These are phyloP conservation scores for Rosalia funebris DNA, from an alignment of 2,888 invertebrate species.

Conservation along the genomic window DNA sequence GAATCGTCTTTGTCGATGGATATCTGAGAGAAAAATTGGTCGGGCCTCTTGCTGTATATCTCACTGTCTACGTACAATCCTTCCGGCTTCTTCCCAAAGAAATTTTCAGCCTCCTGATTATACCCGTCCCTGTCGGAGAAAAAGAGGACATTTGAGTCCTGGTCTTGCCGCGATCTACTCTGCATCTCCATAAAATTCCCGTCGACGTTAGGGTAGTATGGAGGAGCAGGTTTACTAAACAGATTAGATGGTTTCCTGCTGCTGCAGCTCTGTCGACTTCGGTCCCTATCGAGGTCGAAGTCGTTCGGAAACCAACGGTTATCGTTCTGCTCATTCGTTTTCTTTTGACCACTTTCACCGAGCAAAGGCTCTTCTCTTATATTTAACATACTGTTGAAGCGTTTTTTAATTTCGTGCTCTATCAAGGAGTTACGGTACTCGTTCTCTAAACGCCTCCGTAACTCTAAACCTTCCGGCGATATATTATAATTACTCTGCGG, in stretches of 20 bases:
- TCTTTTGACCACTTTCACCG: constrained; percentile 25
- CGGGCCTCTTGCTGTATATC: constrained; percentile 42
- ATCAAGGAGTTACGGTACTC: constrained; percentile 48
- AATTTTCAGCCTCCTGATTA: constrained; percentile 38
- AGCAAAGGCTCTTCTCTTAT: constrained; percentile 38
- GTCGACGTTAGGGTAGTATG: constrained; percentile 48
- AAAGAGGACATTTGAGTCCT: constrained; percentile 16
- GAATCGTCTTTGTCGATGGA: constrained; percentile 33
- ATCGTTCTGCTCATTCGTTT: constrained; percentile 43
- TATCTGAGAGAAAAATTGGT: constrained; percentile 42
- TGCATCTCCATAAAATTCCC: constrained; percentile 36
- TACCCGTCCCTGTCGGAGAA: constrained; percentile 38
- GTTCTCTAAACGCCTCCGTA: constrained; percentile 40
- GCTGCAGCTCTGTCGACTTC: constrained; percentile 20
- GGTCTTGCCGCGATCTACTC: constrained; percentile 7
- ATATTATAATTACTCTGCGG: constrained; percentile 36
- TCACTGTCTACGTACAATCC: constrained; percentile 32
- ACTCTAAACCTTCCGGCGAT: constrained; percentile 26
- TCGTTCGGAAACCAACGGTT: constrained; percentile 41
- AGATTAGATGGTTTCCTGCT: constrained; percentile 31
- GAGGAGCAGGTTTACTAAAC: constrained; percentile 34
- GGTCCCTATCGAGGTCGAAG: constrained; percentile 27
- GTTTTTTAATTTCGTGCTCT: constrained; percentile 53
- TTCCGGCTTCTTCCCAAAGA: constrained; percentile 37
- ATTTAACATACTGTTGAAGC: constrained; percentile 55